Evolutionary conservation across 1,140 invertebrate species (phyloP), one percentile per base, ranked within the genome.

Genomic region (Aculops lycopersici): DNA sequence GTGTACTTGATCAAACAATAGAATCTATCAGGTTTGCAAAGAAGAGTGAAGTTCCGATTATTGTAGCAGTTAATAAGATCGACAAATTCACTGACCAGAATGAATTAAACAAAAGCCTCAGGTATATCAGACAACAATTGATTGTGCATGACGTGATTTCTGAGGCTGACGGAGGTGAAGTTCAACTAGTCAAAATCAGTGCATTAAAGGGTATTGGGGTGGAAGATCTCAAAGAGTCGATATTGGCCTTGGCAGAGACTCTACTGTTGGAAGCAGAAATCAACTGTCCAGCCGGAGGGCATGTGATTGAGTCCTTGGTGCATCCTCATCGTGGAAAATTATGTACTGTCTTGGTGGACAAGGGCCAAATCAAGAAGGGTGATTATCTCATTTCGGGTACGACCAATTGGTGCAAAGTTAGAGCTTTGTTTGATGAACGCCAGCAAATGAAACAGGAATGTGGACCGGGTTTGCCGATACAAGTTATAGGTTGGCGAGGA

Each of bases 11-110:
- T 44, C 92, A 98, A 64, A 98, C 90, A 0, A 52, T 63, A 3
- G 66, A 70, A 48, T 65, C 62, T 16, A 64, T 70, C 20, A 48
- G 56, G 39, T 61, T 54, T 53, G 62, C 63, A 8, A 47, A 52
- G 37, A 47, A 54, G 41, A 70, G 74, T 2, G 63, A 70, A 71
- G 81, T 95, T 47, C 84, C 86, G 0, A 74, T 97, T 3, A 71
- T 98, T 49, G 80, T 97, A 37, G 90, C 90, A n/a, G 74, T 98
- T 37, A 98, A 97, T 58, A 98, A 98, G 65, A 84, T 92, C 48
- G 92, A 98, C 58, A 84, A 86, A 52, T 68, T 69, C 38, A 66
- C 68, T 14, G 13, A 21, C 52, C 75, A 74, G 43, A 66, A 94
- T 64, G 67, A 49, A 17, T 48, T 53, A 17, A n/a, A 47, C 53